Evolutionary conservation across 2,113 vertebrate genomes (phyloP).

Genomic region (Eidolon helvum): DNA sequence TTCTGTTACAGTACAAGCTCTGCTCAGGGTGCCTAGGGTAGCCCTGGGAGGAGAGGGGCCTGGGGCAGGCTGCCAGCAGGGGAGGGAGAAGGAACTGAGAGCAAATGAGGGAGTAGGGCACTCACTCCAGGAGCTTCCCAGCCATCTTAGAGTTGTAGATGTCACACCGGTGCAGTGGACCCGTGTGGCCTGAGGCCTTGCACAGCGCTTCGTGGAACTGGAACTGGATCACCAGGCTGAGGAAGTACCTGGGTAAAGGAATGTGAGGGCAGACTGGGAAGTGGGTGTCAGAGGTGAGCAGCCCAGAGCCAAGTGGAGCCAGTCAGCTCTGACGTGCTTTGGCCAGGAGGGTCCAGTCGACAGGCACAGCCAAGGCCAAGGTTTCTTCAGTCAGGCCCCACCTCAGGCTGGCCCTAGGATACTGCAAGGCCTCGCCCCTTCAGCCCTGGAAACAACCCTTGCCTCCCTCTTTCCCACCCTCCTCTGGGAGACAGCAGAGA

Average conservation of each 20-base stretch:
- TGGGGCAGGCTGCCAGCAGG: neutral
- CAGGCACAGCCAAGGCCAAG: fast-evolving
- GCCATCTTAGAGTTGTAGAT: constrained; percentile 90
- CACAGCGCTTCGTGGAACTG: constrained; percentile 95
- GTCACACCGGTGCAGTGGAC: constrained; percentile 91
- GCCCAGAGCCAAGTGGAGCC: neutral
- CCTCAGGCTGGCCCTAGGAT: neutral
- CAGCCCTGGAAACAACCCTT: neutral
- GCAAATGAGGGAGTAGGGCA: neutral
- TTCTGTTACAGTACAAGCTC: neutral
- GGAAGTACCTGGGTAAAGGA: constrained; percentile 88
- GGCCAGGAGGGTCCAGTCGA: neutral
- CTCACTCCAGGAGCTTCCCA: constrained; percentile 90
- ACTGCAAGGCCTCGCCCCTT: neutral
- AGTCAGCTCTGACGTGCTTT: neutral
- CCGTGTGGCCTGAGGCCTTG: constrained; percentile 81
- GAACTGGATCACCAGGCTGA: constrained; percentile 96
- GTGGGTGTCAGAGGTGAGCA: neutral
- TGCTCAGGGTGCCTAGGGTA: neutral
- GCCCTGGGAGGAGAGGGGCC: neutral
- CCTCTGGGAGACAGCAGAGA: neutral
- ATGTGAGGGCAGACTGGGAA: neutral
- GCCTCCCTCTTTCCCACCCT: neutral
- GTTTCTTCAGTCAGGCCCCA: fast-evolving
- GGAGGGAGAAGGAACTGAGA: neutral